These are phyloP conservation scores for Norana najaformis DNA, from an alignment of 2,888 invertebrate species.

Conservation along the genomic window DNA sequence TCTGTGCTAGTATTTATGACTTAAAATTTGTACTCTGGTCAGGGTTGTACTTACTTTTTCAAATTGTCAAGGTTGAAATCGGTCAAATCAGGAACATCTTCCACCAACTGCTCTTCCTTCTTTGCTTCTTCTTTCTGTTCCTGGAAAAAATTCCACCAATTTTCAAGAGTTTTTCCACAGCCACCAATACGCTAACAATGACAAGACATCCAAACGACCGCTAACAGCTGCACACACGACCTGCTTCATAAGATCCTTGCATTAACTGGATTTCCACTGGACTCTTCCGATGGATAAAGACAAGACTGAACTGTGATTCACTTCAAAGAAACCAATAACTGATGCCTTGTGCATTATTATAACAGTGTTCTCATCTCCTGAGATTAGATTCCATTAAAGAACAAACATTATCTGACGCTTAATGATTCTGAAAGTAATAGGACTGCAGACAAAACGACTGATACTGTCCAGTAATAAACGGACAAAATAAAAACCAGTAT, in stretches of 20 bases:
- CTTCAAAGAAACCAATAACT: not conserved
- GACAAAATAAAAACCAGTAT: not conserved
- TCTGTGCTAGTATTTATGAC: no score
- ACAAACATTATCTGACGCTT: not conserved
- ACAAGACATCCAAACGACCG: no score
- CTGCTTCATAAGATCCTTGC: no score
- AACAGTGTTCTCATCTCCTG: not conserved
- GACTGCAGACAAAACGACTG: not conserved
- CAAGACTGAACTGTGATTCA: not conserved
- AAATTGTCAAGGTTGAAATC: conserved; percentile 50
- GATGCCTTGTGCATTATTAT: not conserved
- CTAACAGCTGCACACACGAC: not conserved
- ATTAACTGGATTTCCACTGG: not conserved
- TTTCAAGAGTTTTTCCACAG: not conserved
- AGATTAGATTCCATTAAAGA: not conserved
- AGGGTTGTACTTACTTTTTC: conserved; percentile 51
- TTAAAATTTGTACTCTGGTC: no score
- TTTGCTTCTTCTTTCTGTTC: conserved; percentile 17
- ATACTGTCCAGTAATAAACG: not conserved
- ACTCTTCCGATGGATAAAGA: not conserved
- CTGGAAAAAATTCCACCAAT: not conserved
- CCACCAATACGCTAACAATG: not conserved
- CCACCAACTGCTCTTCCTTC: conserved; percentile 37
- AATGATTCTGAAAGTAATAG: not conserved
- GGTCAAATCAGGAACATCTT: conserved; percentile 54